phyloP scores from a whole-genome alignment of 2,113 vertebrate species.

The Platysteira castanea region DNA sequence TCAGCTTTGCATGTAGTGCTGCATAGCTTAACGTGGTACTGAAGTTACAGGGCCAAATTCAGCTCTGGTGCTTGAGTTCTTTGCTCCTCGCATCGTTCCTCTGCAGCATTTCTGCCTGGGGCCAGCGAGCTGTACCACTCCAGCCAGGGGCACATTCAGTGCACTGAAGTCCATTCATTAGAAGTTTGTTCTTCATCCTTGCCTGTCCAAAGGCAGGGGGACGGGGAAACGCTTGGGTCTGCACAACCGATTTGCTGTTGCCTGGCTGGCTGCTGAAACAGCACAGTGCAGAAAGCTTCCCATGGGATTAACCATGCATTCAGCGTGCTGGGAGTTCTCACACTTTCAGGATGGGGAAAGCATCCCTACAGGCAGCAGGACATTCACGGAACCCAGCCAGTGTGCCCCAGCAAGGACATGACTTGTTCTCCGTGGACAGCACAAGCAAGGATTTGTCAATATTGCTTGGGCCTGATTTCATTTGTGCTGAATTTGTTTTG shows the following conservation, averaged over 20 bases:
- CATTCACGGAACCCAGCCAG: not conserved
- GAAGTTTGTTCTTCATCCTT: not conserved
- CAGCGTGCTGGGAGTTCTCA: not conserved
- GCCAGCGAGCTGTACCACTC: not conserved
- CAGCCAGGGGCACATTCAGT: not conserved
- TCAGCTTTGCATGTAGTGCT: not conserved
- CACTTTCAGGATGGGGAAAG: not conserved
- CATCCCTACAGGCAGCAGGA: not conserved
- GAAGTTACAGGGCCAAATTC: not conserved
- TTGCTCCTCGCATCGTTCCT: fast-evolving
- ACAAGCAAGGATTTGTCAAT: not conserved
- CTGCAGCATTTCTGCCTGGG: not conserved
- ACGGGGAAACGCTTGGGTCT: not conserved
- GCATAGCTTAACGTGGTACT: not conserved
- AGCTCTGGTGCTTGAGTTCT: not conserved
- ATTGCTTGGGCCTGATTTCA: not conserved
- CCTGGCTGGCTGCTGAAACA: conserved; percentile 19
- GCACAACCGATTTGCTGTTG: not conserved
- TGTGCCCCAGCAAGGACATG: not conserved
- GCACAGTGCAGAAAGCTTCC: not conserved
- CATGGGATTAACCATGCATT: not conserved
- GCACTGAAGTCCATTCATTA: not conserved
- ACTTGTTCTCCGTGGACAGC: not conserved
- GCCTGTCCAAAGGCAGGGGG: not conserved
- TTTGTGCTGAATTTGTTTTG: not conserved